Base-by-base conservation (phyloP, 2,113 vertebrate genomes). In the Charina bottae region DNA sequence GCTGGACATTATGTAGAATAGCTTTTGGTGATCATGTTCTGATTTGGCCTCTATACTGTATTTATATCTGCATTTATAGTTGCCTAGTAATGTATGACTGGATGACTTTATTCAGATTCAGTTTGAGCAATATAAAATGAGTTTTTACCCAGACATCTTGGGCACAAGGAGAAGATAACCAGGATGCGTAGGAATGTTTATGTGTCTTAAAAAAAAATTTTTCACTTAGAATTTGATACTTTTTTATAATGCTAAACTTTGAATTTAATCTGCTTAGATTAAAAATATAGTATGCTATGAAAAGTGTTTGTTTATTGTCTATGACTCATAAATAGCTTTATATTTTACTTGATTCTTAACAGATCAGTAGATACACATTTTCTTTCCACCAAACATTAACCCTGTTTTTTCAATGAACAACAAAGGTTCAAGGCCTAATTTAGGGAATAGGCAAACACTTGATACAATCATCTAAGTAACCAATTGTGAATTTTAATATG, bases 191-290 rank as follows among this genome's bases (percentile, higher is more conserved):
- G 85, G 42, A 89, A 54, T 87, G 68, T 89, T 92, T 95, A 91
- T 3, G 93, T 19, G 92, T 85, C 54, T 68, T 86, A 72, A 91
- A 89, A 93, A 83, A 68, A 62, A 42, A 84, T 93, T 94, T 89
- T 92, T 90, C 46, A 95, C 84, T 94, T 91, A 21, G 62, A 96
- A 94, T 94, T 93, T 96, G 94, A 92, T 97, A 95, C 91, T 91
- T 96, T 97, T 97, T 96, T 93, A 90, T 95, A 96, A 93, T 95
- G 93, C 94, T 97, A 96, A 97, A 96, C 95, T 96, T 96, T 92
- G 97, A 96, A 96, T 96, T 97, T 98, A 96, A 96, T 95, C 96
- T 94, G 95, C 94, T 94, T 96, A 96, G 96, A 97, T 97, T 97
- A 97, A 97, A 90, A 97, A 96, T 93, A 94, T 94, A 96, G 86